phyloP scores from a whole-genome alignment of 2,888 invertebrate genomes.

The Ennomos quercinarius region DNA sequence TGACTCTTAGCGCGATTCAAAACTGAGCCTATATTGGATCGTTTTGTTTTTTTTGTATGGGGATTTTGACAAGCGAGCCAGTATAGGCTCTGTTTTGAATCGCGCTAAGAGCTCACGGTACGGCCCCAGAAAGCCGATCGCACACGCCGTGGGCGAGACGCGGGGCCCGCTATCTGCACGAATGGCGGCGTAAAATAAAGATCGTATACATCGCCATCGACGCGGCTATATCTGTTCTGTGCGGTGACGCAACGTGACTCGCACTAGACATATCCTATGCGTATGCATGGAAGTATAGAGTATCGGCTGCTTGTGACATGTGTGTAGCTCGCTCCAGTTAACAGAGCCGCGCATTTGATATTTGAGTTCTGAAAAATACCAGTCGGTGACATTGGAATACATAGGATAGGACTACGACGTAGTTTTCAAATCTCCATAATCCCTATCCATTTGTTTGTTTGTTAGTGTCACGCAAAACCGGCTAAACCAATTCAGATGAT shows the following conservation, averaged over 20 bases:
- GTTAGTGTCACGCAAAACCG: too few species aligned
- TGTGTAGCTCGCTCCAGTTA: constrained; percentile 1
- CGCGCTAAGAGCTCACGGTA: too few species aligned
- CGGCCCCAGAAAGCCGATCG: constrained; percentile 20
- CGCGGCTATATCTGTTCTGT: constrained; percentile 17
- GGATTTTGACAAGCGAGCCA: too few species aligned
- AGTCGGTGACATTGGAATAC: neutral
- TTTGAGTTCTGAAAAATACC: constrained; percentile 7
- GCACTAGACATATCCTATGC: neutral
- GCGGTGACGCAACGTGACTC: constrained; percentile 23
- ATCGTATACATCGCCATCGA: constrained; percentile 13
- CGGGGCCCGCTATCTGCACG: constrained; percentile 11
- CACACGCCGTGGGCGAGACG: constrained; percentile 15
- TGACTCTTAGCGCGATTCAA: too few species aligned
- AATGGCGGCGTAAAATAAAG: constrained; percentile 17
- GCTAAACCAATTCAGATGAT: too few species aligned
- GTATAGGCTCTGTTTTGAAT: too few species aligned
- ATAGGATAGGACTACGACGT: neutral
- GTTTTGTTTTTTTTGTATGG: too few species aligned
- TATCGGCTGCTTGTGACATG: constrained; percentile 6
- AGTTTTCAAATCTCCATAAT: neutral
- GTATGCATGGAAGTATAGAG: neutral
- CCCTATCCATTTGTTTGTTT: too few species aligned
- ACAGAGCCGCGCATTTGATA: constrained; percentile 1
- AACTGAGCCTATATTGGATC: too few species aligned